Percentiles rank a stretch among this genome's conserved stretches.
Conservation (phyloP, 2,797 vertebrate species). For the Odontamblyopus rebecca region DNA sequence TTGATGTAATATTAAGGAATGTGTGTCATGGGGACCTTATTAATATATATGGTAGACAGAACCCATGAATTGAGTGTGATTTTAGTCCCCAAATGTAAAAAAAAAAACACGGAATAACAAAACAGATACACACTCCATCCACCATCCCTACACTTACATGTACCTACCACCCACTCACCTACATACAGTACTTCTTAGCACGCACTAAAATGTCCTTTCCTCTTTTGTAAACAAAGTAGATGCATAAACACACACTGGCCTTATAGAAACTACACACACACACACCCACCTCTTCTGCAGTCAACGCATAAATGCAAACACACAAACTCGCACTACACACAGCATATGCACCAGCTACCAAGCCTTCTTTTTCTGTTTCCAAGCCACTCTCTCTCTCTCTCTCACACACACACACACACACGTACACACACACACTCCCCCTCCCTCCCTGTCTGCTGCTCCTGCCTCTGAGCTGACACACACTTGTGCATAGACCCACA, state of each 20-base stretch:
- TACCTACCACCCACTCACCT: constrained; percentile 56
- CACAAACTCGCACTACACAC: constrained; percentile 33
- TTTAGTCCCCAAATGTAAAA: neutral
- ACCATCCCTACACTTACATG: too few species aligned
- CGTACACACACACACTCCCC: constrained; percentile 9
- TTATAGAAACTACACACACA: constrained; percentile 65
- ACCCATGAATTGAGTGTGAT: neutral
- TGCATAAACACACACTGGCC: constrained; percentile 77
- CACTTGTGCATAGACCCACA: constrained; percentile 7
- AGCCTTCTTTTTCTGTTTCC: constrained; percentile 72
- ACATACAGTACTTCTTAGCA: constrained; percentile 50
- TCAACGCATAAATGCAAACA: constrained; percentile 44
- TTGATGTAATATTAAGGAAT: neutral
- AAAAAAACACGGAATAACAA: constrained; percentile 25
- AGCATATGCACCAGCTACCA: constrained; percentile 67
- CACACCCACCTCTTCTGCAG: constrained; percentile 65
- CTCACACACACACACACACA: constrained; percentile 13
- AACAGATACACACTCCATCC: constrained; percentile 60
- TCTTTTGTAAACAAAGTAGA: constrained; percentile 82
- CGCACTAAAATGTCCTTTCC: constrained; percentile 66
- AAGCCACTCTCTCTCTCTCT: constrained; percentile 53
- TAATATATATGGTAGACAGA: neutral
- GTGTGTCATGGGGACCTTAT: neutral
- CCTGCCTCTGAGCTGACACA: constrained; percentile 56
- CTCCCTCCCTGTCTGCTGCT: constrained; percentile 58